These are phyloP conservation scores for Montipora sp. DNA, from an alignment of 64 coral and sea anemone species.

Conservation along the genomic window DNA sequence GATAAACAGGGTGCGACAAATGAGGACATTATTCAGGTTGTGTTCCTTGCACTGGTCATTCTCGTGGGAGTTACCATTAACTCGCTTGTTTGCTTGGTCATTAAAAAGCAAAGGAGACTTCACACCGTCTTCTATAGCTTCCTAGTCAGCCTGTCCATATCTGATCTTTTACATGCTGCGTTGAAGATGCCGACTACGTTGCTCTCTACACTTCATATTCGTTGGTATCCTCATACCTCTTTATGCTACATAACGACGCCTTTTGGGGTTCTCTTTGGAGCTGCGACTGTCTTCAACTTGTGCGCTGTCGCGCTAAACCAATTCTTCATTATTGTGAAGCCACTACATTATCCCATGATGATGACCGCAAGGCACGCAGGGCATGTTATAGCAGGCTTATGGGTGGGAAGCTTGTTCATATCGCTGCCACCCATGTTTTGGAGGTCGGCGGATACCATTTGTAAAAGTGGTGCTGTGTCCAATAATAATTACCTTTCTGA, in stretches of 20 bases:
- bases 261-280: conserved; percentile 89
- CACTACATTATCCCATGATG: conserved; percentile 78
- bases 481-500: conserved; percentile 75
- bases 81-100: conserved; percentile 77
- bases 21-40: conserved; percentile 31
- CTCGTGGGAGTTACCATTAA: conserved; percentile 73
- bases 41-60: conserved; percentile 64
- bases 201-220: conserved; percentile 59
- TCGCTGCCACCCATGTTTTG: conserved; percentile 79
- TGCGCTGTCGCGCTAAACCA: conserved; percentile 93
- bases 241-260: conserved; percentile 91
- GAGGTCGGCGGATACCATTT: conserved; percentile 85
- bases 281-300: conserved; percentile 91
- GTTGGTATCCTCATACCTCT: conserved; percentile 85
- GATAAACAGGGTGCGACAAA: neutral
- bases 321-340: conserved; percentile 89
- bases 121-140: conserved; percentile 89
- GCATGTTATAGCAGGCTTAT: conserved; percentile 70
- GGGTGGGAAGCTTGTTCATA: conserved; percentile 80
- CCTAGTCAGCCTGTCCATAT: conserved; percentile 80
- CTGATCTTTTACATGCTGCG: conserved; percentile 81
- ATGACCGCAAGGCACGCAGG: conserved; percentile 84
- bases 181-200: conserved; percentile 93
- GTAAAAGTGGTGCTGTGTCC: conserved; percentile 84
- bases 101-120: conserved; percentile 68